These are phyloP conservation scores for Equus quagga DNA, from an alignment of 2,113 vertebrate species.

Conservation along the genomic window DNA sequence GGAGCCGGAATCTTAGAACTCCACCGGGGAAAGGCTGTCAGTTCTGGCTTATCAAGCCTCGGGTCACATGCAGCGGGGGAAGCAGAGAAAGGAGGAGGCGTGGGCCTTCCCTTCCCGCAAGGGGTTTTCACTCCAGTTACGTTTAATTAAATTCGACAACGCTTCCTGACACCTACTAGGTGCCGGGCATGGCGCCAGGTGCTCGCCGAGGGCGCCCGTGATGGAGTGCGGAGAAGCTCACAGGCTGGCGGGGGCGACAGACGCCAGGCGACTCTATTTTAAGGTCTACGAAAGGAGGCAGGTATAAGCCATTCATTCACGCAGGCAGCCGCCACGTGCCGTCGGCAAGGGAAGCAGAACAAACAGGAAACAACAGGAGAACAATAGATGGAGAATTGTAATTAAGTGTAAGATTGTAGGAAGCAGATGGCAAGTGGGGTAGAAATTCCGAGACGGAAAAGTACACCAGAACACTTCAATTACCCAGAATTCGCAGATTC, in stretches of 20 bases:
- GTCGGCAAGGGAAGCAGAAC: background rate
- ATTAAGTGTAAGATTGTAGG: conserved; percentile 21
- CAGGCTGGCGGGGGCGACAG: background rate
- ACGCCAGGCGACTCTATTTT: background rate
- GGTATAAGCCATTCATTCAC: background rate
- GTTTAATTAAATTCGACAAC: conserved; percentile 44
- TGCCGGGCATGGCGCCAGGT: background rate
- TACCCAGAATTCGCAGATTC: conserved; percentile 28
- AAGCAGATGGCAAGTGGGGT: conserved; percentile 65
- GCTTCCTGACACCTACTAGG: conserved; percentile 62
- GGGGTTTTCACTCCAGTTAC: conserved; percentile 4
- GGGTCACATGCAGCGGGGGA: accelerated
- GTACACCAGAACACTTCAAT: background rate
- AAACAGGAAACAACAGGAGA: background rate
- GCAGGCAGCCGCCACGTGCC: background rate
- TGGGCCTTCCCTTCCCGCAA: background rate
- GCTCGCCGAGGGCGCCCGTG: background rate
- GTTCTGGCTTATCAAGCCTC: background rate
- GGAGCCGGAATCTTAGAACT: background rate
- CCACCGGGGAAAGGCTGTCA: background rate
- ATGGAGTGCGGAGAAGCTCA: accelerated
- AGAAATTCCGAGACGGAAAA: background rate
- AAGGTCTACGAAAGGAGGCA: background rate
- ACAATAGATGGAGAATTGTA: conserved; percentile 64
- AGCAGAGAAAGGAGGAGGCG: accelerated